A percentile compares a stretch with the other conserved stretches of the same genome.
phyloP scores from a whole-genome alignment of 2,113 vertebrate species.

The Oenanthe oenanthe region DNA sequence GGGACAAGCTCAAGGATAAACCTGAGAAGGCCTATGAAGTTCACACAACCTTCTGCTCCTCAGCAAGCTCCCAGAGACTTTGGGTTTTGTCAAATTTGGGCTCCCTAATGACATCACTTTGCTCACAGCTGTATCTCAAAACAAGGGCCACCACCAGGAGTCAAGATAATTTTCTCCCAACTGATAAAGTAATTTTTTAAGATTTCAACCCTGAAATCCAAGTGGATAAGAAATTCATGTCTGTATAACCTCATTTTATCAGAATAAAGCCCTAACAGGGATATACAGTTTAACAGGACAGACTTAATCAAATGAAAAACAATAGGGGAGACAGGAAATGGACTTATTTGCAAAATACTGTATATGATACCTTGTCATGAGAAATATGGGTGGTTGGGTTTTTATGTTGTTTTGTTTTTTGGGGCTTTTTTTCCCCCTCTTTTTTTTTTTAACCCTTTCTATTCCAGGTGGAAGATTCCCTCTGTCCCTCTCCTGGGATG shows the following conservation, averaged over 20 bases:
- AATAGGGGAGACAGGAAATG: conserved; percentile 79
- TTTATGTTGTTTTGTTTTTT: neutral
- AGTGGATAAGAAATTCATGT: neutral
- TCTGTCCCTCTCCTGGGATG: neutral
- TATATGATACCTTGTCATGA: conserved; percentile 45
- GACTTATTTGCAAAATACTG: conserved; percentile 75
- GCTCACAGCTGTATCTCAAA: neutral
- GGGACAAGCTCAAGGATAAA: neutral
- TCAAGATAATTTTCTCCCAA: neutral
- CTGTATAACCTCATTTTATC: conserved; percentile 59
- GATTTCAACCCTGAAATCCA: neutral
- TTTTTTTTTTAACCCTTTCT: neutral
- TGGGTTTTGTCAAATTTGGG: neutral
- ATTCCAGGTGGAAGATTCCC: neutral
- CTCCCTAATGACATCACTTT: neutral
- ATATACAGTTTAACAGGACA: conserved; percentile 84
- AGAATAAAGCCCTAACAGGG: conserved; percentile 77
- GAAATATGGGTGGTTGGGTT: neutral
- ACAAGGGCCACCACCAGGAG: neutral
- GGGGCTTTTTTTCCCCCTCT: too few relatives aligned
- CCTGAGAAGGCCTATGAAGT: neutral
- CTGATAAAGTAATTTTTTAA: neutral
- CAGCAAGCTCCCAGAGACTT: neutral
- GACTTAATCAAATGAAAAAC: conserved; percentile 82
- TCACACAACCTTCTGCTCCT: neutral